A percentile compares a stretch with the other conserved stretches of the same genome.
phyloP scores from a whole-genome alignment of 2,113 vertebrate species.

The Barnardius zonarius region DNA sequence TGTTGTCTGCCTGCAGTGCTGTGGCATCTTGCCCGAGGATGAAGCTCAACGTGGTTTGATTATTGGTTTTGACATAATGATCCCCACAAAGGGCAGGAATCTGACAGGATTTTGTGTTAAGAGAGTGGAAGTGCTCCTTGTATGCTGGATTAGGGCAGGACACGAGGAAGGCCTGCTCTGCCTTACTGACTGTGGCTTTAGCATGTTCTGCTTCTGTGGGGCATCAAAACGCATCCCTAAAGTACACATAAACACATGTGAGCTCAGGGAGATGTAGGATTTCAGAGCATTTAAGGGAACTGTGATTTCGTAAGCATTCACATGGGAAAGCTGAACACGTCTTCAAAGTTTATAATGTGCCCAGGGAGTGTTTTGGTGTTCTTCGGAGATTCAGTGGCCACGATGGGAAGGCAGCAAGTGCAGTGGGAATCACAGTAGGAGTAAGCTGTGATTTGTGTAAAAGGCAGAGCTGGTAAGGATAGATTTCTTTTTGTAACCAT shows the following conservation, averaged over 20 bases:
- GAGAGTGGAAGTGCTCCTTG: too few relatives aligned
- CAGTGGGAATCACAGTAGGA: background rate
- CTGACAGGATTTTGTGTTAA: fast-evolving
- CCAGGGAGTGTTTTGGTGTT: fast-evolving
- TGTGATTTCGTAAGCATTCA: background rate
- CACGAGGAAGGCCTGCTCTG: background rate
- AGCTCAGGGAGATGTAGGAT: background rate
- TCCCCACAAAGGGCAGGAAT: background rate
- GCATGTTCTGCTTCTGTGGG: too few relatives aligned
- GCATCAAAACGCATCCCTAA: background rate
- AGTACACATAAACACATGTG: background rate
- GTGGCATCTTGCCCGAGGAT: fast-evolving
- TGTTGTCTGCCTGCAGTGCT: background rate
- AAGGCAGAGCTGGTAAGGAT: background rate
- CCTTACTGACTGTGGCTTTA: fast-evolving
- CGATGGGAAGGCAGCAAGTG: background rate
- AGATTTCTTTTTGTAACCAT: background rate
- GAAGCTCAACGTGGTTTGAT: fast-evolving
- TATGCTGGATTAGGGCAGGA: background rate
- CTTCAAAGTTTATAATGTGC: background rate
- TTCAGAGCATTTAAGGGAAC: fast-evolving
- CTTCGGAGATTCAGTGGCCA: background rate
- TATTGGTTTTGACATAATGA: fast-evolving
- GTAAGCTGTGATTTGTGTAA: background rate
- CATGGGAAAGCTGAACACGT: fast-evolving